Conservation (phyloP, 2,888 invertebrate genomes). For the Cerceris ruficornis region DNA sequence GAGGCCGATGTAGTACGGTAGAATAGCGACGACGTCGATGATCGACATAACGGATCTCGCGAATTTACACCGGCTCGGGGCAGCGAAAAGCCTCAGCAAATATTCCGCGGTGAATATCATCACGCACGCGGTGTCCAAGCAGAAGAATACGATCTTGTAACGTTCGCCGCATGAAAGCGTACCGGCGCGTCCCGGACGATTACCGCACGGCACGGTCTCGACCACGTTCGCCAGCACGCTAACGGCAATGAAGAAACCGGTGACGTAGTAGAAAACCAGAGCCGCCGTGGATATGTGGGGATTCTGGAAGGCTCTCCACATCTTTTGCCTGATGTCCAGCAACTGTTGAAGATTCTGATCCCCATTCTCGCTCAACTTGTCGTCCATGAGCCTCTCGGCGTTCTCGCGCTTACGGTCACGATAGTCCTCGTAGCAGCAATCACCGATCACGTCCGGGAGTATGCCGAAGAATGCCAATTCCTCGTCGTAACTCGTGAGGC, state of each 20-base stretch:
- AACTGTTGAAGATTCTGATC: slow-evolving; percentile 94
- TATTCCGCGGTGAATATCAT: slow-evolving; percentile 99
- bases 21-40: slow-evolving; percentile 99
- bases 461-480: slow-evolving; percentile 99
- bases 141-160: slow-evolving; percentile 99
- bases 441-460: slow-evolving; percentile 97
- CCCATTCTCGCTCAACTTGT: slow-evolving; percentile 95
- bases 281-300: slow-evolving; percentile 99
- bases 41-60: slow-evolving; percentile 99
- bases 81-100: slow-evolving; percentile 96
- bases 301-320: slow-evolving; percentile 99
- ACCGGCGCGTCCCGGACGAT: slow-evolving; percentile 92
- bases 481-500: slow-evolving; percentile 99
- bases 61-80: slow-evolving; percentile 99
- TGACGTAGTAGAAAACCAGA: slow-evolving; percentile 99
- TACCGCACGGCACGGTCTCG: slow-evolving; percentile 97
- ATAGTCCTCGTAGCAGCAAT: slow-evolving; percentile 99
- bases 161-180: slow-evolving; percentile 97
- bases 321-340: slow-evolving; percentile 94
- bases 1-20: slow-evolving; percentile 99
- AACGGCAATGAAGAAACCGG: slow-evolving; percentile 99
- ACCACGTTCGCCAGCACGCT: slow-evolving; percentile 99
- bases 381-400: slow-evolving; percentile 98
- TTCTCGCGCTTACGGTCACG: slow-evolving; percentile 99
- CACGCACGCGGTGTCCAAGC: slow-evolving; percentile 99